Base-by-base conservation (phyloP, 2,797 vertebrate genomes). In the Nothura maculosa region DNA sequence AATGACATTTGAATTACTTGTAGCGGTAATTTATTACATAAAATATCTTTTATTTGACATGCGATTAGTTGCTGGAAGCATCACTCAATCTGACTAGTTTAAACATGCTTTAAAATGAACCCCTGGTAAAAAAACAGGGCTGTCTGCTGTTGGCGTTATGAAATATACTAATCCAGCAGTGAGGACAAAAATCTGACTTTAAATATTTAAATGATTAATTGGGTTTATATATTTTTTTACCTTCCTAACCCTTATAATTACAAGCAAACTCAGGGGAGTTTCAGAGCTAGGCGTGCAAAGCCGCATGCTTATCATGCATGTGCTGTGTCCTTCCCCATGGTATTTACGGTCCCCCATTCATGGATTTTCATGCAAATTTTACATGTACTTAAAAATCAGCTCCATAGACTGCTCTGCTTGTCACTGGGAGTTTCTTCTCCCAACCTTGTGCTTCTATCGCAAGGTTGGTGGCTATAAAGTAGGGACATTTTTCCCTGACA, bases 21-120 rank as follows among this genome's bases (percentile, higher is more conserved):
- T 98, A 97, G 97, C 96, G 91, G 98, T 98, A 98, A 98, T 98
- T 98, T 98, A 98, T 98, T 98, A 98, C 98, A 98, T 98, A 98
- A 98, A 98, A 98, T 98, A 98, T 98, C 98, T 98, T 98, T 98
- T 98, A 98, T 98, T 98, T 98, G 98, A 98, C 98, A 98, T 97
- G 97, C 96, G 98, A 98, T 98, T 98, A 98, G 98, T 98, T 98
- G 98, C 97, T 97, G 92, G 98, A 97, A 98, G 97, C 98, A 98
- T 98, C 98, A 98, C 97, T 98, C 98, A 98, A 98, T 97, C 96
- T 98, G 98, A 98, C 98, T 97, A 97, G 98, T 98, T 98, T 97
- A 97, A 98, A 98, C 98, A 98, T 91, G 98, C 97, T 98, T 97
- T 97, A 82, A 97, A 98, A 98, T 97, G 97, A 98, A 97, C 97